Evolutionary conservation across 2,797 vertebrate genomes (phyloP).

Genomic region (Macropodus opercularis): DNA sequence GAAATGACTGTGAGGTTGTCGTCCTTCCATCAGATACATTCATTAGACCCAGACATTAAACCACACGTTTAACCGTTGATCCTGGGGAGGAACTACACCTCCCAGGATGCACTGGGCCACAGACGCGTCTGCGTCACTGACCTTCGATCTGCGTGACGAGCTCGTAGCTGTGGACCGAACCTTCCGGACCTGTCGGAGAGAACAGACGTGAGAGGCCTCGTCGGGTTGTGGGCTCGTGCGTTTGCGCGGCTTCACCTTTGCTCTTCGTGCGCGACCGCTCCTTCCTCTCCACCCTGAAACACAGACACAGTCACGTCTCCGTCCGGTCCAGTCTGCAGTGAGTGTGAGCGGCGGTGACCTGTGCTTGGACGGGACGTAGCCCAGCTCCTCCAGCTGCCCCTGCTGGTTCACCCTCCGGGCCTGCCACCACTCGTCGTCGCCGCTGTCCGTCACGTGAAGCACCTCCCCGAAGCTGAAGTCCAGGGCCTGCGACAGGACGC

Average conservation of each 20-base stretch:
- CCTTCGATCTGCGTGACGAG: slow-evolving; percentile 88
- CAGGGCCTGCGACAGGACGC: slow-evolving; percentile 89
- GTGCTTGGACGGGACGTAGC: slow-evolving; percentile 88
- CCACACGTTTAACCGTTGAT: too few species aligned
- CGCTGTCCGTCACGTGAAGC: slow-evolving; percentile 87
- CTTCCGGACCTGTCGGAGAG: slow-evolving; percentile 71
- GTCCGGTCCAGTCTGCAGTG: too few species aligned
- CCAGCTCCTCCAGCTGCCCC: slow-evolving; percentile 87
- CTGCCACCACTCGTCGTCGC: slow-evolving; percentile 92
- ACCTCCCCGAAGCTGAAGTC: slow-evolving; percentile 89
- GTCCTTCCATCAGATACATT: too few species aligned
- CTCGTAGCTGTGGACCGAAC: slow-evolving; percentile 90
- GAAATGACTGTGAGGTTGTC: too few species aligned
- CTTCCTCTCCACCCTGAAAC: slow-evolving; percentile 87
- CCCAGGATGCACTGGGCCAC: too few species aligned
- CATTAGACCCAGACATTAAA: too few species aligned
- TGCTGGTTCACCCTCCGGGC: slow-evolving; percentile 85
- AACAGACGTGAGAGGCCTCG: too few species aligned
- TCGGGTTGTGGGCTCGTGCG: too few species aligned
- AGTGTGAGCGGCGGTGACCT: slow-evolving; percentile 80
- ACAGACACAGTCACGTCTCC: slow-evolving; percentile 23
- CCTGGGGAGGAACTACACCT: too few species aligned
- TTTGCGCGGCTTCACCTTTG: slow-evolving; percentile 60
- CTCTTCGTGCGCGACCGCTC: slow-evolving; percentile 89
- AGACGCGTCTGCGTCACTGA: too few species aligned